These are phyloP conservation scores for Melanotaenia boesemani DNA, from an alignment of 2,797 vertebrate species.

Conservation along the genomic window DNA sequence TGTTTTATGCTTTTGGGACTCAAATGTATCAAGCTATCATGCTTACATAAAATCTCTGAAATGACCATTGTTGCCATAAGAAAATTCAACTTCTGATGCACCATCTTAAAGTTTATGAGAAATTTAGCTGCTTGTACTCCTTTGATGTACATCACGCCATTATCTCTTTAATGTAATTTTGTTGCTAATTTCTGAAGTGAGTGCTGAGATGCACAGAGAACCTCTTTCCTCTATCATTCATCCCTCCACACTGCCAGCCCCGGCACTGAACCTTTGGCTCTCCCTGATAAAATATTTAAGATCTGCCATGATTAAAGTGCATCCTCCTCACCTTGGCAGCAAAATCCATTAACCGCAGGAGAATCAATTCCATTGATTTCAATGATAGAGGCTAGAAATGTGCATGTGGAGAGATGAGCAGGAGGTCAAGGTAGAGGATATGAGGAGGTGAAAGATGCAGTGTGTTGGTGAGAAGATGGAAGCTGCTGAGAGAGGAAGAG, in stretches of 20 bases:
- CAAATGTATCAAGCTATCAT: constrained; percentile 1
- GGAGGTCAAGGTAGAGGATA: constrained; percentile 64
- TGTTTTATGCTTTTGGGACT: neutral
- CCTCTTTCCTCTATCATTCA: constrained; percentile 51
- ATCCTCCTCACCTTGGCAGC: constrained; percentile 82
- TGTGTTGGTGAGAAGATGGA: constrained; percentile 22
- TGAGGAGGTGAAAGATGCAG: constrained; percentile 54
- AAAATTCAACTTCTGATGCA: neutral
- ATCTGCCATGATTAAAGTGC: constrained; percentile 83
- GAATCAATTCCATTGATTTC: constrained; percentile 83
- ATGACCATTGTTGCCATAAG: neutral
- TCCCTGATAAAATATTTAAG: constrained; percentile 84
- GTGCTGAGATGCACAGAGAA: constrained; percentile 53
- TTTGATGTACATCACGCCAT: neutral
- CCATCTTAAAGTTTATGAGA: neutral
- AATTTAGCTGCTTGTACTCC: neutral
- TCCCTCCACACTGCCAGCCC: constrained; percentile 61
- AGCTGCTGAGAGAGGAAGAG: neutral
- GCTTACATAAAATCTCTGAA: neutral
- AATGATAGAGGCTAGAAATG: constrained; percentile 76
- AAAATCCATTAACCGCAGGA: constrained; percentile 80
- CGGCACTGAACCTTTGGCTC: constrained; percentile 75
- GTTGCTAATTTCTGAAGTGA: constrained; percentile 32
- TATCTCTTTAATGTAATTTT: constrained; percentile 23
- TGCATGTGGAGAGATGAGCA: constrained; percentile 56